Conservation (phyloP, 2,113 vertebrate species). For the Buteo buteo region DNA sequence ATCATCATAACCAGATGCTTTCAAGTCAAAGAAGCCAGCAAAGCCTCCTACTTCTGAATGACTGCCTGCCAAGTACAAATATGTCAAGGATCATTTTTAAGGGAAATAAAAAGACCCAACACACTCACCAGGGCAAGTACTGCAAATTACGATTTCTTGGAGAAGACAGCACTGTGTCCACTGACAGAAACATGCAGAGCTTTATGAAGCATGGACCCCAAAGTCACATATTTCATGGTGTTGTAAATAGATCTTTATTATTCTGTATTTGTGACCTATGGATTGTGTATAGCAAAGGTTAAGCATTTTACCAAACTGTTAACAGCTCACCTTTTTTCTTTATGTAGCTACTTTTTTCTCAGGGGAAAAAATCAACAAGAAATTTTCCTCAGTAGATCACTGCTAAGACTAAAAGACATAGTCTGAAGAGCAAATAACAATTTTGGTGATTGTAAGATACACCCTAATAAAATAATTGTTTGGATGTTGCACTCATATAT, state of each 20-base stretch:
- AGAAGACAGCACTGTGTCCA: neutral
- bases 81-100: neutral
- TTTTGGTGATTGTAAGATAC: neutral
- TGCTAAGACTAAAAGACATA: neutral
- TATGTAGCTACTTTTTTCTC: neutral
- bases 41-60: conserved; percentile 75
- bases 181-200: neutral
- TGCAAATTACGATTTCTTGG: neutral
- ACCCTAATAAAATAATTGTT: neutral
- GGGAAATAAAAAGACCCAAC: neutral
- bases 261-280: neutral
- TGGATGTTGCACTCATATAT: neutral
- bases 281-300: neutral
- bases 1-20: conserved; percentile 80
- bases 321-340: neutral
- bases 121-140: neutral
- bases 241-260: neutral
- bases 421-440: neutral
- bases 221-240: neutral
- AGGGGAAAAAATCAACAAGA: neutral
- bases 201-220: neutral
- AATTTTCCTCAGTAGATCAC: neutral
- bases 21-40: conserved; percentile 83
- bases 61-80: conserved; percentile 66
- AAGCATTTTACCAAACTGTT: neutral